Conservation (phyloP, 2,797 vertebrate species). For the Lerista edwardsae region DNA sequence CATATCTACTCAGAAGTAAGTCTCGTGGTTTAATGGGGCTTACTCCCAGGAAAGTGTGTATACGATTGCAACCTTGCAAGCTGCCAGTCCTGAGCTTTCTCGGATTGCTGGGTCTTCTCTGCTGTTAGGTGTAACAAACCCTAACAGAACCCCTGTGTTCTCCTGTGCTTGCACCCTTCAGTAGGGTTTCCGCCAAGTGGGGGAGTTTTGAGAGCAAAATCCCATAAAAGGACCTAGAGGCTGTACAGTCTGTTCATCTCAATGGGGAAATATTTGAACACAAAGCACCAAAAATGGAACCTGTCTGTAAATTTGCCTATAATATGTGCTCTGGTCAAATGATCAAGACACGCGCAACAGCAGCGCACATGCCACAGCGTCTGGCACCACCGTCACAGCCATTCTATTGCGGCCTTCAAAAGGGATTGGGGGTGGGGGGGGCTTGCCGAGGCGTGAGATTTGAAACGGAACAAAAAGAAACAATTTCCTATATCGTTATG, state of each 20-base stretch:
- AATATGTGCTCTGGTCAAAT: neutral
- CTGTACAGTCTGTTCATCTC: neutral
- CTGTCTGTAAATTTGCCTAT: neutral
- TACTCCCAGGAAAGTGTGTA: too few species aligned
- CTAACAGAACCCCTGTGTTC: too few species aligned
- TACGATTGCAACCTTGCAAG: neutral
- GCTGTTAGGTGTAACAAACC: neutral
- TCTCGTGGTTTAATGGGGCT: too few species aligned
- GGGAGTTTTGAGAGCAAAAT: neutral
- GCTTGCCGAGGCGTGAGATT: neutral
- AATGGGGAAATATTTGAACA: neutral
- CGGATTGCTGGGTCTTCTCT: neutral
- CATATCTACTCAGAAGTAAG: too few species aligned
- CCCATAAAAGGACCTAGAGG: neutral
- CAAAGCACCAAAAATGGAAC: neutral
- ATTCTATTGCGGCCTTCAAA: constrained; percentile 25
- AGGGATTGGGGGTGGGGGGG: neutral
- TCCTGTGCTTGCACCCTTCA: neutral
- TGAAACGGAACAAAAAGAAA: constrained; percentile 22
- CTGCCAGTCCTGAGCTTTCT: neutral
- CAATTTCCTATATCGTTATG: constrained; percentile 30
- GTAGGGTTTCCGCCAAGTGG: neutral
- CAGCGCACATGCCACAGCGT: neutral
- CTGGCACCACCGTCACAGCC: neutral
- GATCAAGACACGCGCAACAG: neutral